Base-by-base conservation (phyloP, 2,113 vertebrate genomes). In the Pandion haliaetus region DNA sequence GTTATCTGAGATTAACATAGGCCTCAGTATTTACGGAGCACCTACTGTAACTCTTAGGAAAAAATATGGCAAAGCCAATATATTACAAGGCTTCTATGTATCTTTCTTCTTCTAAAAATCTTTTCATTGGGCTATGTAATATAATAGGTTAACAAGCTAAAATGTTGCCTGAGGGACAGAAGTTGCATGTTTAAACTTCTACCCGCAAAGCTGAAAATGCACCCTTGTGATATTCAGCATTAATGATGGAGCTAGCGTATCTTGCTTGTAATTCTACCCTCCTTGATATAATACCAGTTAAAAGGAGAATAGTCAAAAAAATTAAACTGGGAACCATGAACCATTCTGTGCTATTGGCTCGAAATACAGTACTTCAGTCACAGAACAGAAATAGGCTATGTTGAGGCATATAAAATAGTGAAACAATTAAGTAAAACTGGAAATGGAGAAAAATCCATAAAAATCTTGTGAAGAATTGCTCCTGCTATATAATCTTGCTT, bases 131-230 rank as follows among this genome's bases (percentile, higher is more conserved):
- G 50, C 66, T 73, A 66, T 69, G 91, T 94, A 95, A 94, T 70
- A 57, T 86, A 93, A 93, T 52, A 92, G 65, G 83, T 55, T 95
- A 95, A 95, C 65, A n/a, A 93, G 86, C 89, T 89, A 77, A 94
- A 92, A 73, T 94, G 86, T 36, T 86, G 81, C 85, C 70, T 85
- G 74, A 93, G 87, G 83, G 77, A 81, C 77, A 92, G 61, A 87
- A 85, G 58, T 42, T 82, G 81, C 58, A 62, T 66, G 74, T 78
- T 83, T 94, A 85, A 90, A 65, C 82, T 74, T 85, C 83, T 36
- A 40, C 17, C 25, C 55, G 44, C 20, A 28, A 78, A 93, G 80
- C 76, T 88, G 79, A 88, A 94, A 90, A 84, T 23, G 84, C 20
- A 24, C 52, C 73, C 78, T 82, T 88, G 50, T 73, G 69, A 89